Evolutionary conservation across 2,113 vertebrate genomes (phyloP), one percentile per base, ranked within the genome.

Genomic region (Bufo gargarizans): DNA sequence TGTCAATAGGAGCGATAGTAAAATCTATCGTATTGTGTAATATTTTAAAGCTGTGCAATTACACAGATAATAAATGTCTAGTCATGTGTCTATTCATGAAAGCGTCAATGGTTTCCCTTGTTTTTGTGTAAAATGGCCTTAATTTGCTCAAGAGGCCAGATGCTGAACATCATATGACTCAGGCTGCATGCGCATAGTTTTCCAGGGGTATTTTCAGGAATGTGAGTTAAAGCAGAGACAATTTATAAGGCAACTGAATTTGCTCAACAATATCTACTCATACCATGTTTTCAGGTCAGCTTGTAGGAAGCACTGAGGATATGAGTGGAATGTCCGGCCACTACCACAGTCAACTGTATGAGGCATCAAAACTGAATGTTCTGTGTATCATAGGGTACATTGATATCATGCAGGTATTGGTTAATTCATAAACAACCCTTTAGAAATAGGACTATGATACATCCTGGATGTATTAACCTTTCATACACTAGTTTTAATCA

Each of bases 131-230:
- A 69, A 55, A 20, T 17, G 20, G 13, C 19, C n/a, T 53, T 12
- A 13, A 69, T 55, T 69, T 83, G 3, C 65, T 43, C 16, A 47
- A 45, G n/a, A 63, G 59, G 59, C 65, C 84, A 65, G 6, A 63
- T 50, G 43, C 20, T 55, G 69, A 72, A 77, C 47, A 12, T 86
- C 19, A 58, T 86, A 77, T 77, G 84, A 63, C 76, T 86, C 56
- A 86, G 56, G 61, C 33, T 61, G 61, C 47, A 1, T 3, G 16
- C 11, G 49, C 45, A 84, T 33, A 61, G 6, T 50, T 76, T 76
- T 77, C 19, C 72, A 77, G 71, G 22, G 13, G 33, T 55, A 61
- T 22, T 77, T 50, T 74, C 59, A 22, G 55, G 67, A 85, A 77
- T 47, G 63, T 72, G 16, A 5, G 33, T 45, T 47, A 13, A 59